Evolutionary conservation across 2,888 invertebrate genomes (phyloP).

Genomic region (Ferrisia virgata): DNA sequence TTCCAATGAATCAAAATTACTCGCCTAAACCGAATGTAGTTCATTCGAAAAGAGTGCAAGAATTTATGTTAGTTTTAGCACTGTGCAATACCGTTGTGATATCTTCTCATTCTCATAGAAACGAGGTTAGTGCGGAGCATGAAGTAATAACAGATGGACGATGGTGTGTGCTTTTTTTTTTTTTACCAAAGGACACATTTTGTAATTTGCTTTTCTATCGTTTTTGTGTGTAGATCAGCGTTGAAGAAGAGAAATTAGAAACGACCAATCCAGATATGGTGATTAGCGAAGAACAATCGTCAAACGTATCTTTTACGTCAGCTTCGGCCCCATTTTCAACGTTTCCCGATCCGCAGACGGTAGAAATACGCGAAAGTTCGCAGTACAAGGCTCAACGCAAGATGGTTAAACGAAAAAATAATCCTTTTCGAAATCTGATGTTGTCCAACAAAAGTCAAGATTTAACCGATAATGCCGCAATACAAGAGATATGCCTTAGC

Average conservation of each 20-base stretch:
- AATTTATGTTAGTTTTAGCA: constrained; percentile 86
- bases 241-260: constrained; percentile 23
- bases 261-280: not conserved
- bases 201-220: not conserved
- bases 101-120: constrained; percentile 75
- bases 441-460: constrained; percentile 21
- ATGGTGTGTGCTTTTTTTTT: not conserved
- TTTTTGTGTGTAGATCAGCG: constrained; percentile 10
- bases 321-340: constrained; percentile 21
- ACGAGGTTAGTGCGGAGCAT: constrained; percentile 53
- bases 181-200: too few relatives aligned
- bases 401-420: not conserved
- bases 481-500: not conserved
- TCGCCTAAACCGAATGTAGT: constrained; percentile 20
- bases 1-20: not conserved
- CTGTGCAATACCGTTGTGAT: constrained; percentile 97
- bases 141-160: not conserved
- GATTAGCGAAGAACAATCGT: not conserved
- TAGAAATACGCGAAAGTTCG: not conserved
- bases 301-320: constrained; percentile 12
- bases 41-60: constrained; percentile 73
- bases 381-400: constrained; percentile 17
- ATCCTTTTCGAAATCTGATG: constrained; percentile 28
- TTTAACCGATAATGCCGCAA: not conserved
- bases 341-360: not conserved